Conservation (phyloP, 2,888 invertebrate genomes). For the Trachelus troglodyta region DNA sequence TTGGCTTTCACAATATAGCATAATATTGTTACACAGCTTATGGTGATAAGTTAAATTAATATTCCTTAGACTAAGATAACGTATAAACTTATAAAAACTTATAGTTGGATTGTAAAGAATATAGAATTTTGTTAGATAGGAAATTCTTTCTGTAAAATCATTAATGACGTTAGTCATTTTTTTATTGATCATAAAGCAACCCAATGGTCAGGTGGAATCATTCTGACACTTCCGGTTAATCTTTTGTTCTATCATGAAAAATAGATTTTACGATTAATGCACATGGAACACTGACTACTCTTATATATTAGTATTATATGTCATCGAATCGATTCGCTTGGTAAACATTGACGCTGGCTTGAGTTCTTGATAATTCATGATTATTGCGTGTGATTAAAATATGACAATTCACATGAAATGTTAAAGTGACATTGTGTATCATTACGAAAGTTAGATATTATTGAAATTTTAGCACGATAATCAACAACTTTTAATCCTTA, state of each 20-base stretch:
- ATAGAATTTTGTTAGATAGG: not conserved
- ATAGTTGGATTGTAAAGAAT: not conserved
- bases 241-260: not conserved
- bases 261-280: not conserved
- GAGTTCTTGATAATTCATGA: constrained; percentile 7
- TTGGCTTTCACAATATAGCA: not conserved
- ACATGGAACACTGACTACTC: not conserved
- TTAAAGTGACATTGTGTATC: not conserved
- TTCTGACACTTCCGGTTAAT: not conserved
- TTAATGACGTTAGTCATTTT: not conserved
- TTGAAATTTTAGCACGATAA: not conserved
- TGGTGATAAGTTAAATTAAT: not conserved
- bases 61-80: not conserved
- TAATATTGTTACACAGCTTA: not conserved
- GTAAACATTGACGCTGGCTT: constrained; percentile 19
- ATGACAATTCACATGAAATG: not conserved
- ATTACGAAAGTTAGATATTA: not conserved
- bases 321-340: constrained; percentile 17
- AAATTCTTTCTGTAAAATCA: not conserved
- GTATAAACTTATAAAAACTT: not conserved
- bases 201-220: not conserved
- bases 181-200: not conserved
- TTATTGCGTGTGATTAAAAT: constrained; percentile 1
- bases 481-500: not conserved
- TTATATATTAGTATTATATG: not conserved